These are phyloP conservation scores for Acrossocheilus fasciatus DNA, from an alignment of 2,797 vertebrate species.

Conservation along the genomic window DNA sequence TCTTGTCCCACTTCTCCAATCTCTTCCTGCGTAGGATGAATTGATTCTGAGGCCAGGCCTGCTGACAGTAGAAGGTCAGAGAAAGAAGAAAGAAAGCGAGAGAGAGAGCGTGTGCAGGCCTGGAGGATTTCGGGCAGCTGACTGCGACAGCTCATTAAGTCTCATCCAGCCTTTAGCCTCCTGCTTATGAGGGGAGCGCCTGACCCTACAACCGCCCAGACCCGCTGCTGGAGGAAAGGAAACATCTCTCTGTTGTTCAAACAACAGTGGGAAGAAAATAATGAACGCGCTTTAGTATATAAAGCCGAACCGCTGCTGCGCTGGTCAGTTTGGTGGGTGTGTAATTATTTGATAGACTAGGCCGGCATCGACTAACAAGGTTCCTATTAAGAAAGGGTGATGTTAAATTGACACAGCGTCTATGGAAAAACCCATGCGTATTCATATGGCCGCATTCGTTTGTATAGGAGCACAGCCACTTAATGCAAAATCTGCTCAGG, in stretches of 20 bases:
- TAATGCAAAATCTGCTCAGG: constrained; percentile 6
- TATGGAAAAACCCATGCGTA: background rate
- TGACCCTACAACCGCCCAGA: constrained; percentile 58
- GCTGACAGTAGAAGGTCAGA: constrained; percentile 44
- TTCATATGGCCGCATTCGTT: background rate
- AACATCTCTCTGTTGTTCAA: constrained; percentile 37
- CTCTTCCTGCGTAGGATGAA: constrained; percentile 55
- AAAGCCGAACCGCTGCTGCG: constrained; percentile 35
- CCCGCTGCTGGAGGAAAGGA: constrained; percentile 37
- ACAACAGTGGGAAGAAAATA: constrained; percentile 56
- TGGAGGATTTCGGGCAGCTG: constrained; percentile 41
- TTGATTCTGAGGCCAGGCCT: constrained; percentile 49
- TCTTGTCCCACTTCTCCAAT: constrained; percentile 61
- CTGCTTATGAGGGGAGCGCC: constrained; percentile 52
- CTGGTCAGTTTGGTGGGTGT: constrained; percentile 25
- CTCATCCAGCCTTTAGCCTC: constrained; percentile 62
- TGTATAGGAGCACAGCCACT: background rate
- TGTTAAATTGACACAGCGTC: constrained; percentile 8
- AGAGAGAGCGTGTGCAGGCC: constrained; percentile 12
- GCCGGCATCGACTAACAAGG: background rate
- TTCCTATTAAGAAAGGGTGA: constrained; percentile 4
- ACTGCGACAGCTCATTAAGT: constrained; percentile 66
- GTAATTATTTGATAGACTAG: constrained; percentile 53
- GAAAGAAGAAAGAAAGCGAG: constrained; percentile 30
- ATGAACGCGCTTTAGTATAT: constrained; percentile 55